Conservation (phyloP, 2,797 vertebrate genomes). For the Siniperca undulata region DNA sequence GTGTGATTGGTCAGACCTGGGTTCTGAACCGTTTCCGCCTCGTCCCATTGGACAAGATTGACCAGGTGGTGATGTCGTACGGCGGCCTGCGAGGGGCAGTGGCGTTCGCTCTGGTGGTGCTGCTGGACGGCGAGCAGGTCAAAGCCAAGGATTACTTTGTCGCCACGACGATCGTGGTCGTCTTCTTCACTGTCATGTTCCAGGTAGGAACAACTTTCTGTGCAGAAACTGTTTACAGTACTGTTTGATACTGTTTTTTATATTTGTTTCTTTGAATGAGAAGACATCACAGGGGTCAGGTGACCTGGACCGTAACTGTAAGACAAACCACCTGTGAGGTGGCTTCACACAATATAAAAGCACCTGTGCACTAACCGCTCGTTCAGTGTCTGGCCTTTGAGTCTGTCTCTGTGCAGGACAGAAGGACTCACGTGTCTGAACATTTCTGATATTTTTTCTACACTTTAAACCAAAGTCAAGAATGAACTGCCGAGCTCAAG, state of each 20-base stretch:
- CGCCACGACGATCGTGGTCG: constrained; percentile 94
- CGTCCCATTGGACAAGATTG: constrained; percentile 93
- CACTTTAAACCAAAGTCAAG: no score
- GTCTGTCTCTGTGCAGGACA: no score
- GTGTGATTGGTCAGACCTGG: constrained; percentile 94
- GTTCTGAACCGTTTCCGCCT: constrained; percentile 94
- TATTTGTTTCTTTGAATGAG: no score
- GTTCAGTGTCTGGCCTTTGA: no score
- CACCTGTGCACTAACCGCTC: neutral
- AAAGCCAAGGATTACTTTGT: constrained; percentile 97
- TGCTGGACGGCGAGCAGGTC: constrained; percentile 89
- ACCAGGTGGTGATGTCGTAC: constrained; percentile 98
- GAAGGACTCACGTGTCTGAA: no score
- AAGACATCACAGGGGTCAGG: no score
- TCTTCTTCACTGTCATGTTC: constrained; percentile 98
- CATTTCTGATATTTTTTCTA: no score
- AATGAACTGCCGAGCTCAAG: no score
- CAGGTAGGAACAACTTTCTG: constrained; percentile 84
- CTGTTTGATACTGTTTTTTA: no score
- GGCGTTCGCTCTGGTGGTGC: constrained; percentile 94
- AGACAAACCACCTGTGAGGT: no score
- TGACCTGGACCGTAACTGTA: no score
- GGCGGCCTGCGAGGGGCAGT: constrained; percentile 95
- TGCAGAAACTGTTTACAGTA: neutral
- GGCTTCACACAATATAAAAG: no score